Conservation (phyloP, 2,113 vertebrate species). For the Aegithalos caudatus region DNA sequence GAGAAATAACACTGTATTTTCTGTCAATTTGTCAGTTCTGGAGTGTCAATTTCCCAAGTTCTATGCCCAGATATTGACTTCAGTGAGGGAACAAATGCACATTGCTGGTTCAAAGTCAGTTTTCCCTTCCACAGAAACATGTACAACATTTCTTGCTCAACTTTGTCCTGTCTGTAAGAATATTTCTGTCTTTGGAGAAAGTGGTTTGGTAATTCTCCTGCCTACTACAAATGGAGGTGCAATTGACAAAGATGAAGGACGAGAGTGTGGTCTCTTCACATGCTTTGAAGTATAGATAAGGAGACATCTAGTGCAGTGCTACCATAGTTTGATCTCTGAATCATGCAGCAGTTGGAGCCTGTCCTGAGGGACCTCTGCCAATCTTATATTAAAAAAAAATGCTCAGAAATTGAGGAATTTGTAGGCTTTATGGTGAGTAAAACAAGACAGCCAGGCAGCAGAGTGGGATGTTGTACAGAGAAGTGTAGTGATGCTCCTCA, state of each 20-base stretch:
- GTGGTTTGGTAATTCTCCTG: neutral
- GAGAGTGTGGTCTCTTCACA: neutral
- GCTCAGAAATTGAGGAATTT: neutral
- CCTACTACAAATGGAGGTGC: neutral
- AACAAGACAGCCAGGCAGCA: neutral
- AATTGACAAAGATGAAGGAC: neutral
- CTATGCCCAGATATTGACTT: neutral
- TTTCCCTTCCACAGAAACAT: neutral
- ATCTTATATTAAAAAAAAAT: neutral
- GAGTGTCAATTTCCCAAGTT: neutral
- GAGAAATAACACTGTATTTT: neutral
- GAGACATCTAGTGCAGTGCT: neutral
- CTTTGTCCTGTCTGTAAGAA: neutral
- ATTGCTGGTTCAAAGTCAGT: neutral
- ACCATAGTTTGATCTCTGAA: neutral
- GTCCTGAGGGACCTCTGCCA: neutral
- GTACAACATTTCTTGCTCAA: neutral
- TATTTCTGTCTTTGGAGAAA: neutral
- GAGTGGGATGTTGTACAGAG: neutral
- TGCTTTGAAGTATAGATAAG: neutral
- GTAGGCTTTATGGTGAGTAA: neutral
- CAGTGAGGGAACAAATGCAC: neutral
- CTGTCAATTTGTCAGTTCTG: neutral
- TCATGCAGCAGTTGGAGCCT: neutral
- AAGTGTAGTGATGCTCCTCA: neutral